Percentiles rank a stretch among this genome's conserved stretches.
Evolutionary conservation across 2,888 invertebrate genomes (phyloP).

Genomic region (Sialis fuliginosa): DNA sequence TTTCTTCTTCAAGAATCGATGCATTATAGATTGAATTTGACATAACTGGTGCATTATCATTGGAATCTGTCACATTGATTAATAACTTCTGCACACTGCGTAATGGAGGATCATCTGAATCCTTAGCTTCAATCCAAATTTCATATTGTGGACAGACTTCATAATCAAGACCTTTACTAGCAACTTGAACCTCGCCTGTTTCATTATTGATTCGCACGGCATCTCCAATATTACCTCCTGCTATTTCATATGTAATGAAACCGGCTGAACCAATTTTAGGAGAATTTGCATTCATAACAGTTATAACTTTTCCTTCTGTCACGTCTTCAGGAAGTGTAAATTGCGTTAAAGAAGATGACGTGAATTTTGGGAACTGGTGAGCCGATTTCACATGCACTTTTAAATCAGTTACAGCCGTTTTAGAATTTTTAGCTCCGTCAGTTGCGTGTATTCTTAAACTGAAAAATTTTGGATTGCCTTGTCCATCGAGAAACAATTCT

Average conservation of each 20-base stretch:
- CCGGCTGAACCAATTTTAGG: conserved; percentile 59
- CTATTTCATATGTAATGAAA: conserved; percentile 62
- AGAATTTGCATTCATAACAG: conserved; percentile 58
- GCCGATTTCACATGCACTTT: conserved; percentile 60
- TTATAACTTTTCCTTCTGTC: conserved; percentile 56
- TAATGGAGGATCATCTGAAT: conserved; percentile 65
- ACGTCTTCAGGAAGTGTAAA: conserved; percentile 70
- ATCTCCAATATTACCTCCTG: conserved; percentile 85
- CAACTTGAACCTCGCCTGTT: conserved; percentile 65
- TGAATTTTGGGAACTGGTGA: conserved; percentile 64
- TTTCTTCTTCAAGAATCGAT: conserved; percentile 72
- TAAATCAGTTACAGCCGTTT: conserved; percentile 56
- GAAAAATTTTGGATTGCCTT: conserved; percentile 38
- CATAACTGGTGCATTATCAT: conserved; percentile 81
- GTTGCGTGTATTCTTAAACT: conserved; percentile 60
- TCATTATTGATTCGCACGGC: conserved; percentile 64
- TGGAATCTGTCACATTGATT: conserved; percentile 83
- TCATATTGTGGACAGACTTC: conserved; percentile 70
- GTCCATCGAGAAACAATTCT: conserved; percentile 37
- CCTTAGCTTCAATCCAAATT: conserved; percentile 82
- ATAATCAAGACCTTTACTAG: conserved; percentile 65
- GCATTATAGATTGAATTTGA: conserved; percentile 67
- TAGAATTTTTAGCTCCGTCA: conserved; percentile 55
- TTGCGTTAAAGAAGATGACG: conserved; percentile 41
- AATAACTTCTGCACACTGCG: conserved; percentile 62